Evolutionary conservation across 2,113 vertebrate species (phyloP).

Genomic region (Chroicocephalus ridibundus): DNA sequence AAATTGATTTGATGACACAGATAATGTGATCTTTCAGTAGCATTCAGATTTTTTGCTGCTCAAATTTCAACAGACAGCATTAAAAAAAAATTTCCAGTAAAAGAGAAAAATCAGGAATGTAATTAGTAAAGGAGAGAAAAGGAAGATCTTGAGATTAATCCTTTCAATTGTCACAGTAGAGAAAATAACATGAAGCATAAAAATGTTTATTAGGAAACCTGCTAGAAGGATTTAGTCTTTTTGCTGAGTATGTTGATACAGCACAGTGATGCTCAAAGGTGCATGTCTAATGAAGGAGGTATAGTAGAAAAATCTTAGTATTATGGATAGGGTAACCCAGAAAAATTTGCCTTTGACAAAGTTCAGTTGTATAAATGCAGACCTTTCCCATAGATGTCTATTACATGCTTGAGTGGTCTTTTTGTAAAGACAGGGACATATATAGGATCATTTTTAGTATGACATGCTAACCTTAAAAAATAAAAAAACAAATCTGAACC

Average conservation of each 20-base stretch:
- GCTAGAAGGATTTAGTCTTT: background rate
- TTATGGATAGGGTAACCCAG: background rate
- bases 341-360: background rate
- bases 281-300: fast-evolving
- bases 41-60: background rate
- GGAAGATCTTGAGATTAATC: background rate
- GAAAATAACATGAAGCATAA: background rate
- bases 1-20: background rate
- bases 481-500: background rate
- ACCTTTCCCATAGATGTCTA: background rate
- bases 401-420: background rate
- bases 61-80: background rate
- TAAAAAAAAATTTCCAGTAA: background rate
- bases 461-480: background rate
- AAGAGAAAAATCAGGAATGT: background rate
- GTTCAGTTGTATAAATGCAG: background rate
- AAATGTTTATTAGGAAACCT: background rate
- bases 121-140: background rate
- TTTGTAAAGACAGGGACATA: background rate
- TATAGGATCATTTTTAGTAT: background rate
- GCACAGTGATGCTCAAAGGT: background rate
- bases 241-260: background rate
- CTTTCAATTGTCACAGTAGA: background rate
- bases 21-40: background rate
- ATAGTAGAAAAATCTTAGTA: background rate